phyloP scores from a whole-genome alignment of 2,113 vertebrate genomes.

The Himantopus leucocephalus region DNA sequence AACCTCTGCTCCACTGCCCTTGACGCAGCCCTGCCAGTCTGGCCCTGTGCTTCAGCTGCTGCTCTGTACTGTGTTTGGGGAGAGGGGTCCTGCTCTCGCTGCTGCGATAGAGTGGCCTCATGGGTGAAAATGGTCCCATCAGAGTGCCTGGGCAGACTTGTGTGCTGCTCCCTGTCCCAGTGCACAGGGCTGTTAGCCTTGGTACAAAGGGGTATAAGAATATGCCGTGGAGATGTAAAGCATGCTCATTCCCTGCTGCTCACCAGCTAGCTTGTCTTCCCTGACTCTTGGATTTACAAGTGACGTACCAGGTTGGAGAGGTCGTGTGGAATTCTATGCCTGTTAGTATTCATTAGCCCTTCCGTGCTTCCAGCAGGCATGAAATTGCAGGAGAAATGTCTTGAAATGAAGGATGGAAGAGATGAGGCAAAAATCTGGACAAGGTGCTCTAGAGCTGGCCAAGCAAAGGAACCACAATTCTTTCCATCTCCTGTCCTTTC shows the following conservation, averaged over 20 bases:
- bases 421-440: slow-evolving; percentile 21
- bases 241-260: not conserved
- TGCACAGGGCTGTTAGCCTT: not conserved
- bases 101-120: accelerated
- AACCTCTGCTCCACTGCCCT: not conserved
- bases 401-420: slow-evolving; percentile 10
- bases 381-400: not conserved
- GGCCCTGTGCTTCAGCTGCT: not conserved
- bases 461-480: not conserved
- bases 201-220: not conserved
- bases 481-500: slow-evolving; percentile 3
- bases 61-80: not conserved
- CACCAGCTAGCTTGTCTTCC: not conserved
- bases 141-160: accelerated
- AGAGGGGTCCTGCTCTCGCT: not conserved
- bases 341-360: not conserved
- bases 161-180: not conserved
- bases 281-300: not conserved
- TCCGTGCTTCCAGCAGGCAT: not conserved
- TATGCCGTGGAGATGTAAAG: not conserved
- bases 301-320: not conserved
- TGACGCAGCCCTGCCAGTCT: not conserved
- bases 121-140: not conserved
- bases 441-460: not conserved
- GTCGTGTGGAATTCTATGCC: not conserved